Evolutionary conservation across 2,113 vertebrate genomes (phyloP).

Genomic region (Lucifuga dentata): DNA sequence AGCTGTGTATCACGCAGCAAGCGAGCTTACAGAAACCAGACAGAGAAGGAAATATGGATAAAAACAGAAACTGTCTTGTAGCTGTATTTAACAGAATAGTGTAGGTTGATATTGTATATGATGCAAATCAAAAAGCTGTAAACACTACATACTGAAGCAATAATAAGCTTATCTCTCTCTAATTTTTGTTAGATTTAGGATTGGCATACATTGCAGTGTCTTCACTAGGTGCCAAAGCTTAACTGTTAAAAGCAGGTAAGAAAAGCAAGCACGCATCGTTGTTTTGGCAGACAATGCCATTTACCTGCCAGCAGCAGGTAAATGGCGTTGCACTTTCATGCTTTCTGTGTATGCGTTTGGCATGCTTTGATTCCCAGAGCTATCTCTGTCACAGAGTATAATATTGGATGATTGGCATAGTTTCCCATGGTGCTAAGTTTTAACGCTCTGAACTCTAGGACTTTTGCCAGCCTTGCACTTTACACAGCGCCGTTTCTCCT

Average conservation of each 20-base stretch:
- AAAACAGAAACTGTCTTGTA: slow-evolving; percentile 1
- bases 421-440: slow-evolving; percentile 49
- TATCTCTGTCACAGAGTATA: slow-evolving; percentile 41
- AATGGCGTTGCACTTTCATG: slow-evolving; percentile 25
- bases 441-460: slow-evolving; percentile 60
- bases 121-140: too few species aligned
- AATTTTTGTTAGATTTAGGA: slow-evolving; percentile 5
- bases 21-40: slow-evolving; percentile 13
- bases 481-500: slow-evolving; percentile 50
- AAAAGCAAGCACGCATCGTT: slow-evolving; percentile 23
- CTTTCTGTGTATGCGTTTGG: slow-evolving; percentile 12
- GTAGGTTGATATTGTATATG: background rate
- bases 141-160: slow-evolving; percentile 3
- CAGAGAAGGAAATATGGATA: background rate
- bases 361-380: slow-evolving; percentile 37
- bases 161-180: slow-evolving; percentile 15
- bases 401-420: slow-evolving; percentile 40
- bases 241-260: slow-evolving; percentile 27
- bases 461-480: slow-evolving; percentile 63
- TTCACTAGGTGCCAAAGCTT: slow-evolving; percentile 21
- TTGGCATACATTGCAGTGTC: slow-evolving; percentile 13
- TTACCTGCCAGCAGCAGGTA: slow-evolving; percentile 20
- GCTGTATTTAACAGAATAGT: background rate
- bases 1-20: slow-evolving; percentile 18
- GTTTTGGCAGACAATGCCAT: slow-evolving; percentile 9